These are phyloP conservation scores for Corvus moneduloides DNA, from an alignment of 2,113 vertebrate genomes.

Conservation along the genomic window DNA sequence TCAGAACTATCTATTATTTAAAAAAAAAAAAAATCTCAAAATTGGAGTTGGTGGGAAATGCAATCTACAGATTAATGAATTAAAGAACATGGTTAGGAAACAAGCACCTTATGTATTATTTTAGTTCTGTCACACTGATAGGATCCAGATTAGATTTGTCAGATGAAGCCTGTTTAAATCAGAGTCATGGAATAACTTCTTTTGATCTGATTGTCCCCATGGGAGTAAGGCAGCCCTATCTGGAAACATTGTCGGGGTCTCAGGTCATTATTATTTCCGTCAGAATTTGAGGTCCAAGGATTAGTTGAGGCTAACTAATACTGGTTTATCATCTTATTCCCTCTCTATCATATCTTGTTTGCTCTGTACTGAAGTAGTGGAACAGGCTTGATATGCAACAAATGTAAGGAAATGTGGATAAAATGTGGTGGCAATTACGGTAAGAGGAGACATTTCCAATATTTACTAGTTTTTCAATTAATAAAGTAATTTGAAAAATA, in stretches of 20 bases:
- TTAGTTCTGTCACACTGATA: not conserved
- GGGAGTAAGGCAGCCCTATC: not conserved
- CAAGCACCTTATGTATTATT: not conserved
- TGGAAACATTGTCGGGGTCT: not conserved
- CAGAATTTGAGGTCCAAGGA: not conserved
- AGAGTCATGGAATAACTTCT: not conserved
- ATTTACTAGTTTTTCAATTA: conserved; percentile 64
- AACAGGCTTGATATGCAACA: conserved; percentile 36
- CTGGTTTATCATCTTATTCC: not conserved
- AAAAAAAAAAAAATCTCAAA: not conserved
- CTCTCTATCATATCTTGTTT: not conserved
- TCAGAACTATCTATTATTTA: not conserved
- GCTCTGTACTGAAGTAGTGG: not conserved
- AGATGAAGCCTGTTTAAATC: not conserved
- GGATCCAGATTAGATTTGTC: not conserved
- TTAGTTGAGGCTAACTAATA: not conserved
- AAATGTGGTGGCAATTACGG: conserved; percentile 47
- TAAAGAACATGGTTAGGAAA: conserved; percentile 9
- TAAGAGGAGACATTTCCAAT: conserved; percentile 45
- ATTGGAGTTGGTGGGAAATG: not conserved
- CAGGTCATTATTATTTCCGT: conserved; percentile 24
- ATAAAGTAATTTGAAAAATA: conserved; percentile 57
- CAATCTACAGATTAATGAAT: not conserved
- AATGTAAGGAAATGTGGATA: conserved; percentile 3
- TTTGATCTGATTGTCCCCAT: not conserved